Percentiles rank a stretch among this genome's conserved stretches.
phyloP scores from a whole-genome alignment of 2,113 vertebrate species.

The Chaetodon auriga region DNA sequence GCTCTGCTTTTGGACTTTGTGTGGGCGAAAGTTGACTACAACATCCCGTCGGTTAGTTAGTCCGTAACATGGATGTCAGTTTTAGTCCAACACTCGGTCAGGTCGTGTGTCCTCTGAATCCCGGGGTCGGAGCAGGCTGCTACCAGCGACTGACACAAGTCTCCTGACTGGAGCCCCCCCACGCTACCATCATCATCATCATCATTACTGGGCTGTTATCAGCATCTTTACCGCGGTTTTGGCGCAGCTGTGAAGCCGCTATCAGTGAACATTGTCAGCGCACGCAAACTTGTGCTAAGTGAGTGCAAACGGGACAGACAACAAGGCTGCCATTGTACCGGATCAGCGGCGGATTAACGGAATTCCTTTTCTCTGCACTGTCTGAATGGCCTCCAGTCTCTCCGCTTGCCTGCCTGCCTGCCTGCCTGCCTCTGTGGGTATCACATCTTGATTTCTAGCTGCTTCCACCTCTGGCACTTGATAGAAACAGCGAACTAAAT shows the following conservation, averaged over 20 bases:
- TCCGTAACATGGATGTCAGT: constrained; percentile 38
- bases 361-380: constrained; percentile 83
- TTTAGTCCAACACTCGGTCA: constrained; percentile 21
- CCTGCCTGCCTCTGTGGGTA: constrained; percentile 40
- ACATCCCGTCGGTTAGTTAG: constrained; percentile 22
- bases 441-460: constrained; percentile 56
- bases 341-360: constrained; percentile 86
- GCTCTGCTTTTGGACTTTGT: constrained; percentile 35
- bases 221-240: constrained; percentile 28
- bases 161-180: neutral
- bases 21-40: constrained; percentile 56
- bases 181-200: neutral
- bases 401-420: constrained; percentile 30
- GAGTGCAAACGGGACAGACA: constrained; percentile 83
- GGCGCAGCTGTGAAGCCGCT: constrained; percentile 45
- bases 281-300: constrained; percentile 77
- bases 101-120: constrained; percentile 1
- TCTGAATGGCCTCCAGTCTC: constrained; percentile 80
- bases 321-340: constrained; percentile 87
- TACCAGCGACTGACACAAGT: neutral
- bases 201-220: neutral
- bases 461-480: constrained; percentile 37
- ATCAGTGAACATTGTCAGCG: constrained; percentile 47
- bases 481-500: constrained; percentile 40
- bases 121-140: constrained; percentile 5